A percentile compares a stretch with the other conserved stretches of the same genome.
Conservation (phyloP, 2,113 vertebrate genomes). For the Phocoena sinus region DNA sequence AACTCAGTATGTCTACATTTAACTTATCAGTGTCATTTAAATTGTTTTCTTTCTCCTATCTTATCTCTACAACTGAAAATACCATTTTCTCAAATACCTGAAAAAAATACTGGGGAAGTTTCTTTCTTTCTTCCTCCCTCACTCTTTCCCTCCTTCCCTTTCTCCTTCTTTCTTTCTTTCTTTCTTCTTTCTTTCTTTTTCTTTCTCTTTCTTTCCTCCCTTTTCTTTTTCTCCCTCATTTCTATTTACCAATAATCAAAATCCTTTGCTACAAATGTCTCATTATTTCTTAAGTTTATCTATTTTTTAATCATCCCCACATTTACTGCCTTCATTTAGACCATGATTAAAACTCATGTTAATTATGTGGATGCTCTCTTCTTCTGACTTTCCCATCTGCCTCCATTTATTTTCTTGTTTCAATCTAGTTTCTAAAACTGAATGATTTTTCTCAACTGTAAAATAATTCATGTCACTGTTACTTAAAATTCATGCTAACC, state of each 20-base stretch:
- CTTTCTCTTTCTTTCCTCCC: no score
- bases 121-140: accelerated
- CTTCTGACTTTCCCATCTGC: not conserved
- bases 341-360: not conserved
- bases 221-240: not conserved
- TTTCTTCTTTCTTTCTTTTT: no score
- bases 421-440: not conserved
- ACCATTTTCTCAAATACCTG: not conserved
- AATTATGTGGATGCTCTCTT: not conserved
- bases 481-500: not conserved
- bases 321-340: not conserved
- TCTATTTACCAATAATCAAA: not conserved
- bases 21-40: not conserved
- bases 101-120: not conserved
- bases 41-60: not conserved
- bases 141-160: accelerated
- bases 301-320: not conserved
- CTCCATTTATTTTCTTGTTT: not conserved
- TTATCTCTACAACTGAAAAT: not conserved
- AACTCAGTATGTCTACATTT: not conserved
- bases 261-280: not conserved
- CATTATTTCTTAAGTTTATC: not conserved
- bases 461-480: not conserved
- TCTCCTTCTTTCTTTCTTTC: not conserved
- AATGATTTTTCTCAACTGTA: not conserved